Percentiles rank a stretch among this genome's conserved stretches.
Evolutionary conservation across 2,797 vertebrate species (phyloP).

Genomic region (Pseudomugil gertrudae): DNA sequence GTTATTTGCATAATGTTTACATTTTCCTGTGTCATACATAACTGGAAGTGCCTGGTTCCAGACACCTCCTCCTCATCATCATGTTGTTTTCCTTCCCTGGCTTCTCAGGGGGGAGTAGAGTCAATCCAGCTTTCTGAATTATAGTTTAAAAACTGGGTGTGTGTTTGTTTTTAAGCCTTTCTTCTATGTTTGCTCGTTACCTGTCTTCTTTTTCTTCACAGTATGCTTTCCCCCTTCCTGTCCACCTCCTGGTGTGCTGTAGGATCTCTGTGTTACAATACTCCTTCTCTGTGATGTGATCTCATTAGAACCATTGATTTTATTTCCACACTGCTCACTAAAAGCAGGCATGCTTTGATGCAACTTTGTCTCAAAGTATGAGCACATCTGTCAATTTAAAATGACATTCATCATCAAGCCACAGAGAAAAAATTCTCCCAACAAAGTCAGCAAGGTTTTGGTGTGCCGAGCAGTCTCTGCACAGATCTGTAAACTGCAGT

Average conservation of each 20-base stretch:
- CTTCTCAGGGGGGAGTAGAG: constrained; percentile 32
- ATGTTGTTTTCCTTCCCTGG: constrained; percentile 31
- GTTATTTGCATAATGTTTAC: constrained; percentile 15
- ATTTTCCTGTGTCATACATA: constrained; percentile 8
- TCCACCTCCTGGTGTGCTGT: constrained; percentile 18
- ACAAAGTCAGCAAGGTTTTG: neutral
- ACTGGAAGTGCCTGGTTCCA: neutral
- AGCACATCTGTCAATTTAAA: constrained; percentile 15
- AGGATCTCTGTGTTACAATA: constrained; percentile 3
- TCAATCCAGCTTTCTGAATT: constrained; percentile 22
- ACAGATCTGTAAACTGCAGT: neutral
- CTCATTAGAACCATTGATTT: constrained; percentile 57
- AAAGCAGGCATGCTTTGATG: constrained; percentile 23
- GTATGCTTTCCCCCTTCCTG: constrained; percentile 25
- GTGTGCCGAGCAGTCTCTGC: neutral
- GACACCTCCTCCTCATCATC: neutral
- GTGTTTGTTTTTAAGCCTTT: constrained; percentile 8
- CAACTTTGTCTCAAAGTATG: constrained; percentile 7
- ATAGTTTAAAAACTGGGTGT: constrained; percentile 15
- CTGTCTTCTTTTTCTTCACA: constrained; percentile 41
- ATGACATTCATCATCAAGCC: constrained; percentile 21
- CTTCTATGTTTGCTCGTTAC: constrained; percentile 12
- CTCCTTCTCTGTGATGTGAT: constrained; percentile 34
- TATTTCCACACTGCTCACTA: constrained; percentile 39
- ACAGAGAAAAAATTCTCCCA: too few relatives aligned